phyloP scores from a whole-genome alignment of 2,888 invertebrate species.

The Phaonia tiefii region DNA sequence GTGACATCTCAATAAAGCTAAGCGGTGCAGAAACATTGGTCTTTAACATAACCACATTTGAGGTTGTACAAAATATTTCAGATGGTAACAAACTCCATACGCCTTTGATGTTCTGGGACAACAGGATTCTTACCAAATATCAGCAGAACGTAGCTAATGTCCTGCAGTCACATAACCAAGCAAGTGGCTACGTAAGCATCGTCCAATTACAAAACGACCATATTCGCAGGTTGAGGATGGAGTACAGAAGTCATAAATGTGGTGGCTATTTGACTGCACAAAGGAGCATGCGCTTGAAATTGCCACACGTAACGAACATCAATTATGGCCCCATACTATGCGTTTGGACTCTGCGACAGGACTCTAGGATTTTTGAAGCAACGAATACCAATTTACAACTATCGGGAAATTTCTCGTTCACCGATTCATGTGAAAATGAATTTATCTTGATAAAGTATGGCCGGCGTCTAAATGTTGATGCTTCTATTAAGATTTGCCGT shows the following conservation, averaged over 20 bases:
- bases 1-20: conserved; percentile 68
- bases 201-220: conserved; percentile 59
- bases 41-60: conserved; percentile 68
- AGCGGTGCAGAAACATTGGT: conserved; percentile 70
- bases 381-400: conserved; percentile 76
- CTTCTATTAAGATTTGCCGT: conserved; percentile 25
- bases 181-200: conserved; percentile 69
- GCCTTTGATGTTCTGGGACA: conserved; percentile 7
- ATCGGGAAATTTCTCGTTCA: conserved; percentile 82
- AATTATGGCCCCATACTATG: conserved; percentile 83
- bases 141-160: conserved; percentile 42
- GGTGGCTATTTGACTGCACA: conserved; percentile 83
- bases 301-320: conserved; percentile 73
- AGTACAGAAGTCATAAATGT: conserved; percentile 85
- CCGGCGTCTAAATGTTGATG: neutral
- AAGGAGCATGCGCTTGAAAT: conserved; percentile 75
- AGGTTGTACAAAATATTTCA: no score
- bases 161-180: conserved; percentile 41
- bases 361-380: no score
- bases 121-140: conserved; percentile 6
- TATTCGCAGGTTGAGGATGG: conserved; percentile 77
- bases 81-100: neutral
- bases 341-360: conserved; percentile 83
- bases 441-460: conserved; percentile 81
- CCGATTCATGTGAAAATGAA: conserved; percentile 82